phyloP scores from a whole-genome alignment of 2,888 invertebrate genomes.

The Zaprionus bogoriensis region DNA sequence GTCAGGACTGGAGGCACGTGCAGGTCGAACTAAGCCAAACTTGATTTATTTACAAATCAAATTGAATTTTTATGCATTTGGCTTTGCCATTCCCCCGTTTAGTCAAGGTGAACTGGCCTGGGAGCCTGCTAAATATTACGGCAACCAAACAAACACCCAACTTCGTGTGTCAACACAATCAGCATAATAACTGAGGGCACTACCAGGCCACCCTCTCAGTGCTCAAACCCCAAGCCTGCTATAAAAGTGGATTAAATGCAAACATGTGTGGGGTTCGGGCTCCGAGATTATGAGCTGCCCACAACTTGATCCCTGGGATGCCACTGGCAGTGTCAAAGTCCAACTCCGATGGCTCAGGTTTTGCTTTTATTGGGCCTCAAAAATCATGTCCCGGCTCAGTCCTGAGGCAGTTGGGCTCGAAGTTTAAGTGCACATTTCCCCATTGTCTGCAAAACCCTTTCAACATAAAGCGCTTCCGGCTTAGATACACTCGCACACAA shows the following conservation, averaged over 20 bases:
- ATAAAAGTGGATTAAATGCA: slow-evolving; percentile 66
- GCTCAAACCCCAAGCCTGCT: slow-evolving; percentile 22
- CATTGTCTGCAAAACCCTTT: slow-evolving; percentile 10
- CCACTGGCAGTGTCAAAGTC: slow-evolving; percentile 33
- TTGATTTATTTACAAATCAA: slow-evolving; percentile 31
- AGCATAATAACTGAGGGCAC: slow-evolving; percentile 54
- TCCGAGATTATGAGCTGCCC: slow-evolving; percentile 7
- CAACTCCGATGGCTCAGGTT: slow-evolving; percentile 49
- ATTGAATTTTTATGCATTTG: slow-evolving; percentile 51
- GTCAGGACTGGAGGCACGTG: slow-evolving; percentile 17
- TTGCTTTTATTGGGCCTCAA: slow-evolving; percentile 34
- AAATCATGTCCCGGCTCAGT: slow-evolving; percentile 7
- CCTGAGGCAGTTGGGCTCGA: background rate
- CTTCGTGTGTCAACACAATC: slow-evolving; percentile 54
- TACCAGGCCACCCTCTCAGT: background rate
- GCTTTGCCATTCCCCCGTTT: background rate
- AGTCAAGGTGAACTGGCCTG: slow-evolving; percentile 3
- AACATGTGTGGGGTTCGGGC: slow-evolving; percentile 44
- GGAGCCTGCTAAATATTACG: slow-evolving; percentile 15
- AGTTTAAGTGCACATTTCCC: slow-evolving; percentile 10
- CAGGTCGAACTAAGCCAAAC: slow-evolving; percentile 26
- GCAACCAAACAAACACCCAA: slow-evolving; percentile 8
- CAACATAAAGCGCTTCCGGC: background rate
- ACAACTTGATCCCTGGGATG: slow-evolving; percentile 36
- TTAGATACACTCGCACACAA: background rate